A percentile compares a stretch with the other conserved stretches of the same genome.
Conservation (phyloP, 1,140 invertebrate species). For the Andrena cerasifolii region DNA sequence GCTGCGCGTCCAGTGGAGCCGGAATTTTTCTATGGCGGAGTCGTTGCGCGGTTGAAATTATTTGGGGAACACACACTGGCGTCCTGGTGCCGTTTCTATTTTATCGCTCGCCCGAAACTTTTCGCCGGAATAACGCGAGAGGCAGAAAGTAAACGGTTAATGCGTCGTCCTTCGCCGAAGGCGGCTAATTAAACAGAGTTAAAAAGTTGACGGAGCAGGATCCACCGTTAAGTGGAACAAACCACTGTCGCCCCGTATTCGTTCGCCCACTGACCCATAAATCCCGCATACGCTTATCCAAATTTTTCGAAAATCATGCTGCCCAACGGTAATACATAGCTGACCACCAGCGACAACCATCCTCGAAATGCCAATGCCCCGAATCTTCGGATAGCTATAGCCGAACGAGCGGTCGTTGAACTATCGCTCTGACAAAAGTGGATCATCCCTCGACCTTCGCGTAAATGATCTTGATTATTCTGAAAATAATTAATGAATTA, state of each 20-base stretch:
- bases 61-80: not conserved
- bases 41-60: not conserved
- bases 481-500: too few relatives aligned
- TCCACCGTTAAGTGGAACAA: slow-evolving; percentile 60
- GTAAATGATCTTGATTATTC: not conserved
- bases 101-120: not conserved
- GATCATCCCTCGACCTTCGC: not conserved
- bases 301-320: not conserved
- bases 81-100: too few relatives aligned
- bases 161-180: slow-evolving; percentile 44
- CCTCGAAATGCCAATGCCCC: not conserved
- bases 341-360: not conserved
- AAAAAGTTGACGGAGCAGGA: slow-evolving; percentile 60
- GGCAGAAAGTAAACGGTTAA: slow-evolving; percentile 33
- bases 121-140: not conserved
- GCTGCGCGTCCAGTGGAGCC: too few relatives aligned
- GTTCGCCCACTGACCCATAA: slow-evolving; percentile 45
- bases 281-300: not conserved
- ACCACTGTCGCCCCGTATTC: slow-evolving; percentile 21
- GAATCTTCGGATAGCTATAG: not conserved
- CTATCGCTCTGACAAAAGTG: not conserved
- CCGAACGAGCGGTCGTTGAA: not conserved
- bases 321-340: not conserved
- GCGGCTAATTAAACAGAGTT: slow-evolving; percentile 50
- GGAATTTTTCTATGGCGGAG: not conserved